Percentiles rank a stretch among this genome's conserved stretches.
Evolutionary conservation across 1,140 invertebrate species (phyloP).

Genomic region (Drosophila carrolli): DNA sequence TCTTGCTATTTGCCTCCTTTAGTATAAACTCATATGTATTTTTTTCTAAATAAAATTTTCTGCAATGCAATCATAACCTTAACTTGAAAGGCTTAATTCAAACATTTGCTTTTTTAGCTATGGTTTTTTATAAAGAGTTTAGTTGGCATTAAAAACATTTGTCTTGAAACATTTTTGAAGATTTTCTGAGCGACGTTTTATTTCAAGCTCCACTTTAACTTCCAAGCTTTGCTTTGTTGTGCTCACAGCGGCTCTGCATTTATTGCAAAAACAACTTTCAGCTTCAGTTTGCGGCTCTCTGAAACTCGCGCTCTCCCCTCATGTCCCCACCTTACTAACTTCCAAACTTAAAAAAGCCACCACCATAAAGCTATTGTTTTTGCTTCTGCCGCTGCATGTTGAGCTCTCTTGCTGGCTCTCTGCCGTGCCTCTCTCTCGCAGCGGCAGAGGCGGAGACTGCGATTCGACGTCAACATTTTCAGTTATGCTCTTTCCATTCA

Average conservation of each 20-base stretch:
- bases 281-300: constrained; percentile 15
- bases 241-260: constrained; percentile 46
- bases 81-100: too few relatives aligned
- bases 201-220: constrained; percentile 29
- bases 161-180: background rate
- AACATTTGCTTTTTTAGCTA: too few relatives aligned
- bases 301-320: constrained; percentile 4
- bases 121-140: too few relatives aligned
- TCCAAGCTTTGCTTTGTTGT: constrained; percentile 54
- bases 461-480: constrained; percentile 65
- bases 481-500: constrained; percentile 82
- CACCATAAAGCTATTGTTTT: constrained; percentile 65
- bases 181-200: background rate
- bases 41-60: too few relatives aligned
- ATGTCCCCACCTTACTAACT: constrained; percentile 3
- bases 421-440: constrained; percentile 14
- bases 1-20: too few relatives aligned
- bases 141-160: too few relatives aligned
- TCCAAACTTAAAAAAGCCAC: constrained; percentile 71
- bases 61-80: too few relatives aligned
- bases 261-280: constrained; percentile 55
- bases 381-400: constrained; percentile 33
- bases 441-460: constrained; percentile 27
- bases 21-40: too few relatives aligned
- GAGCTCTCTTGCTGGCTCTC: constrained; percentile 20